phyloP scores from a whole-genome alignment of 2,113 vertebrate genomes.

The Callithrix jacchus region DNA sequence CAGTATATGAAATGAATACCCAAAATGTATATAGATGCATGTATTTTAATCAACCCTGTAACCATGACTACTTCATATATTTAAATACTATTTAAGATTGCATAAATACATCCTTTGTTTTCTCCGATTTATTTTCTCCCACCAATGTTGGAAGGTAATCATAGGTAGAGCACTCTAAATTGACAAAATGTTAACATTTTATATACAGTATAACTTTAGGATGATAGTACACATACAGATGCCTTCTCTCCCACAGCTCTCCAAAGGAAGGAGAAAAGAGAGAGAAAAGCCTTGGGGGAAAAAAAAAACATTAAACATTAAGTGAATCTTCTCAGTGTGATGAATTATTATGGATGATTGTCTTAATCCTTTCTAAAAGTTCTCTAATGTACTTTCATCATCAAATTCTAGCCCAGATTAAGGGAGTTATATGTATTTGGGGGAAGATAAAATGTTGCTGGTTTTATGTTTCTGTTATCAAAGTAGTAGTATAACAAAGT shows the following conservation, averaged over 20 bases:
- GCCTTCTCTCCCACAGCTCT: background rate
- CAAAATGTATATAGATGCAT: background rate
- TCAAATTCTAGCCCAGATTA: background rate
- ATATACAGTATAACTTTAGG: background rate
- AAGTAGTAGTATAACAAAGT: background rate
- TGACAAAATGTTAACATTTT: background rate
- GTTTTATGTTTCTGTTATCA: conserved; percentile 30
- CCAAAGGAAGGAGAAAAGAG: background rate
- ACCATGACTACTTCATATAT: background rate
- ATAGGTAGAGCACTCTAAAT: background rate
- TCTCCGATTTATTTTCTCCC: background rate
- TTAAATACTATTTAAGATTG: conserved; percentile 23
- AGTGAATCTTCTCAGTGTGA: background rate
- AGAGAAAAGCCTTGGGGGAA: background rate
- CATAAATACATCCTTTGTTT: background rate
- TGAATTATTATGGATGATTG: background rate
- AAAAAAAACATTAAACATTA: background rate
- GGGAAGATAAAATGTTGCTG: background rate
- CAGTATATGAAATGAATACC: background rate
- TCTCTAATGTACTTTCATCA: background rate
- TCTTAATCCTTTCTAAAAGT: background rate
- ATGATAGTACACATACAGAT: background rate
- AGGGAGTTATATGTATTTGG: background rate
- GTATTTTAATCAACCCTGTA: background rate
- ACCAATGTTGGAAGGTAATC: background rate